phyloP scores from a whole-genome alignment of 2,888 invertebrate species.

The Heliconius sara region DNA sequence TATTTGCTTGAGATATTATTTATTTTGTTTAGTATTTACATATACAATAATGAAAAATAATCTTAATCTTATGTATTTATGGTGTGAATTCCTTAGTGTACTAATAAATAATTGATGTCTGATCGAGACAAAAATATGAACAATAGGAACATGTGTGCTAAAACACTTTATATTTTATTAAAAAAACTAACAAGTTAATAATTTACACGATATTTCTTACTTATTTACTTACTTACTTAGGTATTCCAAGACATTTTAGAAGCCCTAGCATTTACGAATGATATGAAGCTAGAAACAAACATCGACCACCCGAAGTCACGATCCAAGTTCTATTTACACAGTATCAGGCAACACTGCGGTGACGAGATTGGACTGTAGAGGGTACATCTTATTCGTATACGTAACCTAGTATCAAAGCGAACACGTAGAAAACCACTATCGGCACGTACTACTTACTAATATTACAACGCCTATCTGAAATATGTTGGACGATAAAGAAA shows the following conservation, averaged over 20 bases:
- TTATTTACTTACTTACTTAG: background rate
- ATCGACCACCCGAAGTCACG: constrained; percentile 17
- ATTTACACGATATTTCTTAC: too few relatives aligned
- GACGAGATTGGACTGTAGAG: constrained; percentile 52
- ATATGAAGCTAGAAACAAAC: constrained; percentile 1
- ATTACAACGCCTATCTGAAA: constrained; percentile 28
- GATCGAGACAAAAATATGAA: background rate
- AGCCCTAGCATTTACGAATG: background rate
- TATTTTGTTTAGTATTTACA: too few relatives aligned
- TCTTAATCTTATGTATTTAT: background rate
- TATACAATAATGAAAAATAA: too few relatives aligned
- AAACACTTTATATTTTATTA: background rate
- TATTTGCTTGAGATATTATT: too few relatives aligned
- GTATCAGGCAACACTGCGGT: constrained; percentile 33
- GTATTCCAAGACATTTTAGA: background rate
- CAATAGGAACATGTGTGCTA: background rate
- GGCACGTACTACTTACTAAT: constrained; percentile 40
- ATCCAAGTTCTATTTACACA: constrained; percentile 19
- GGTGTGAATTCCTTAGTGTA: background rate
- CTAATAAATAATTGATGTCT: background rate
- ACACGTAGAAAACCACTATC: constrained; percentile 41
- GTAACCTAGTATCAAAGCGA: constrained; percentile 44
- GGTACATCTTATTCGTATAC: constrained; percentile 64
- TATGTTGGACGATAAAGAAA: constrained; percentile 23
- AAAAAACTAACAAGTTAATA: background rate